Percentiles rank a stretch among this genome's conserved stretches.
These are phyloP conservation scores for Apaloderma vittatum DNA, from an alignment of 2,113 vertebrate genomes.

Conservation along the genomic window DNA sequence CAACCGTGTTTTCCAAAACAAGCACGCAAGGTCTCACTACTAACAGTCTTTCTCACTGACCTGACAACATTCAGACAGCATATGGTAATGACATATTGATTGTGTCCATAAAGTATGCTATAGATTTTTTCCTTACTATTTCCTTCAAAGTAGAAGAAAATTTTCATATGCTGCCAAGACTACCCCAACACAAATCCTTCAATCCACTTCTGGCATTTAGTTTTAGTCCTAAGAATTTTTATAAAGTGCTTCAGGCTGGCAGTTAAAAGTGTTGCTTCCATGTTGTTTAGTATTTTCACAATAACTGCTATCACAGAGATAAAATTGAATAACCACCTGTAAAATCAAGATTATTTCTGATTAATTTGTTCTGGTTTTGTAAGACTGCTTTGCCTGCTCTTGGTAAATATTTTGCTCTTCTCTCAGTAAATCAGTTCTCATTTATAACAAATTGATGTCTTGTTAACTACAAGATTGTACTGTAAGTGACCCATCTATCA, in stretches of 20 bases:
- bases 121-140: not conserved
- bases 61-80: not conserved
- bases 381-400: not conserved
- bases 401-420: not conserved
- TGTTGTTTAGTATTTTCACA: not conserved
- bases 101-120: not conserved
- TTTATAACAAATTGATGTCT: not conserved
- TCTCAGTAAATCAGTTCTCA: not conserved
- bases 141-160: not conserved
- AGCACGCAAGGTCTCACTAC: not conserved
- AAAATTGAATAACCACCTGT: not conserved
- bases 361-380: not conserved
- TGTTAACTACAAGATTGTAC: not conserved
- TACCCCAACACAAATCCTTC: not conserved
- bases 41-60: not conserved
- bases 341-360: not conserved
- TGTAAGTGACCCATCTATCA: not conserved
- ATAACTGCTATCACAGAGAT: not conserved
- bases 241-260: rapidly evolving
- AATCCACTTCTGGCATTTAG: not conserved
- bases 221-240: not conserved
- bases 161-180: not conserved
- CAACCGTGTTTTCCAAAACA: not conserved
- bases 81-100: not conserved
- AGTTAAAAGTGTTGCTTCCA: not conserved